Evolutionary conservation across 2,113 vertebrate genomes (phyloP).

Genomic region (Donacobius atricapilla): DNA sequence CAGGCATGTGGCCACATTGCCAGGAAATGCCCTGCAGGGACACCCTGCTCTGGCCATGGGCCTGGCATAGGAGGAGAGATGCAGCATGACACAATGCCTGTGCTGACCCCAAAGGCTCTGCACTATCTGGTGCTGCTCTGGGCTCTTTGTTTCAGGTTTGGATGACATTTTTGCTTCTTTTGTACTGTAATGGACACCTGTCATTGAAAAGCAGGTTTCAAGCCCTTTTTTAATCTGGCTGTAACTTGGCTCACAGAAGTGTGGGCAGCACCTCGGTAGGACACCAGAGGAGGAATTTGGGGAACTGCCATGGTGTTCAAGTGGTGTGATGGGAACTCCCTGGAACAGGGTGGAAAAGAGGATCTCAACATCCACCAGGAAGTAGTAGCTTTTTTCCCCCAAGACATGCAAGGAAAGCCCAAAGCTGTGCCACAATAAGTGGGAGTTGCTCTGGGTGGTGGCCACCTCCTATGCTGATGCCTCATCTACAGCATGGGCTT

Average conservation of each 20-base stretch:
- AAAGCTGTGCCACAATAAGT: not conserved
- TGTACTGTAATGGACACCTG: not conserved
- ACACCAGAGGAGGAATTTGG: not conserved
- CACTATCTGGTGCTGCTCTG: not conserved
- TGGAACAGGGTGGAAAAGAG: not conserved
- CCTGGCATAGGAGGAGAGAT: not conserved
- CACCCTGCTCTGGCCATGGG: accelerated
- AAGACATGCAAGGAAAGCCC: not conserved
- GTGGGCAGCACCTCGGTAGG: not conserved
- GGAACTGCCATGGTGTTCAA: not conserved
- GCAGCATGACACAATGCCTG: accelerated
- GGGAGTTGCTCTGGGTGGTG: not conserved
- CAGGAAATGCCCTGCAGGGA: not conserved
- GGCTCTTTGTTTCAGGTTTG: not conserved
- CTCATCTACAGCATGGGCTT: not conserved
- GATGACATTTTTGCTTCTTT: not conserved
- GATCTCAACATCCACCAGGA: not conserved
- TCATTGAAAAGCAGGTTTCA: not conserved
- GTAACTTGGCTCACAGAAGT: not conserved
- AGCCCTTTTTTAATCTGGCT: accelerated
- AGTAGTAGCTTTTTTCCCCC: not conserved
- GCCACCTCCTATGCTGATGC: accelerated
- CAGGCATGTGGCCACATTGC: not conserved
- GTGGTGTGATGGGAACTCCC: accelerated
- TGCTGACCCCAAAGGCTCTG: accelerated